Percentiles rank a stretch among this genome's conserved stretches.
Conservation (phyloP, 2,797 vertebrate genomes). For the Peromyscus eremicus region DNA sequence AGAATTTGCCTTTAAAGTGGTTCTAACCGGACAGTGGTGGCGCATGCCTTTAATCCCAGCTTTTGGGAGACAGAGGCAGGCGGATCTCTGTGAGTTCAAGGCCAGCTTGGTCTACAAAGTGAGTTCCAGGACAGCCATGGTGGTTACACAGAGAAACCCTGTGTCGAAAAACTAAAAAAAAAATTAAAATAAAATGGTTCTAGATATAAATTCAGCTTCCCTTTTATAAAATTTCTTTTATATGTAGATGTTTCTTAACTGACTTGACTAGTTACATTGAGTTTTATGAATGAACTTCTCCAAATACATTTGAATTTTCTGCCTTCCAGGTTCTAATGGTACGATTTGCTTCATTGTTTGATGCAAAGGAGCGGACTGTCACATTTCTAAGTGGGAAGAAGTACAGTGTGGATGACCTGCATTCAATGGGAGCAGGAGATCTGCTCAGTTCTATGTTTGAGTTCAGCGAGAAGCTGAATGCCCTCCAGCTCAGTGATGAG, state of each 20-base stretch:
- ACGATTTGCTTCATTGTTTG: conserved; percentile 96
- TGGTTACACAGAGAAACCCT: too few relatives aligned
- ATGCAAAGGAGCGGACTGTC: conserved; percentile 95
- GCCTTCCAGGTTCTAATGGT: conserved; percentile 97
- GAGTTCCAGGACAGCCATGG: too few relatives aligned
- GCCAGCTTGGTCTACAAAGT: too few relatives aligned
- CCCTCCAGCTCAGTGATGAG: conserved; percentile 94
- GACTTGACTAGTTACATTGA: conserved; percentile 51
- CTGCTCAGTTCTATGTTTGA: conserved; percentile 98
- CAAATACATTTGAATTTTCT: conserved; percentile 62
- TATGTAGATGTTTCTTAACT: conserved; percentile 52
- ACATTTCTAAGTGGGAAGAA: conserved; percentile 97
- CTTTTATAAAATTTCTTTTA: conserved; percentile 33
- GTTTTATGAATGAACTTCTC: conserved; percentile 21
- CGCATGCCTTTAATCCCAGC: too few relatives aligned
- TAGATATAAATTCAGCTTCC: conserved; percentile 31
- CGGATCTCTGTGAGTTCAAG: too few relatives aligned
- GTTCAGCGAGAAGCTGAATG: conserved; percentile 97
- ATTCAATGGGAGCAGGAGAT: conserved; percentile 95
- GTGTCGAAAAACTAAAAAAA: too few relatives aligned
- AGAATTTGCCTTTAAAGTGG: conserved; percentile 48
- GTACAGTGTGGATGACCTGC: conserved; percentile 95
- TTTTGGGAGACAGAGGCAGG: too few relatives aligned
- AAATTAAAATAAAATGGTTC: conserved; percentile 22
- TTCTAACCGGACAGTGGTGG: neutral